Base-by-base conservation (phyloP, 2,888 invertebrate species). In the Tetranychus piercei region DNA sequence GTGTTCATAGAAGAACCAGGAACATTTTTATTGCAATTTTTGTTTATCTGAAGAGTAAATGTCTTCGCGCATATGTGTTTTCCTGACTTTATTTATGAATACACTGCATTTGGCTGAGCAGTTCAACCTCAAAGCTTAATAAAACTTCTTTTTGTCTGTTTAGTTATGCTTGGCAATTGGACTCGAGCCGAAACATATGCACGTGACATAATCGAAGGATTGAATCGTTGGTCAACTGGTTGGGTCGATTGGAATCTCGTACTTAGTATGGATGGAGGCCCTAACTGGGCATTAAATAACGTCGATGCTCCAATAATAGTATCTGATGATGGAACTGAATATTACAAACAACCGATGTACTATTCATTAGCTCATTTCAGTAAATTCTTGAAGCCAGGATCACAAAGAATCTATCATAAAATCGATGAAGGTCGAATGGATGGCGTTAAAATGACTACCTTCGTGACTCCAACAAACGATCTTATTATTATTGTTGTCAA, bases 131-230 rank as follows among this genome's bases (percentile, higher is more conserved):
- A 34, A 34, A 34, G 34, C 34, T 34, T 4, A 34, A 34, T 4
- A 34, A 34, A 34, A 34, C 34, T 34, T 34, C 4, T 34, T 34
- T 4, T 34, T 5, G 34, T 34, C 5, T 34, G 34, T 34, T 34
- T 23, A 69, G 69, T 69, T 20, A 23, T 22, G 5, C 34, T 69
- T 20, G 69, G 69, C 8, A 69, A 69, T 22, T 93, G 92, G 92
- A 78, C 82, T 1, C 84, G 91, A 77, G 92, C 86, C 0, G 87
- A 88, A 78, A 80, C 80, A 67, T 90, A 91, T 80, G 85, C 88
- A 0, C 5, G 20, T 6, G 73, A 73, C 22, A 73, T 73, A 43
- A 76, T 80, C 67, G 76, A 84, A 81, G 84, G 84, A 78, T 78
- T 86, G 74, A 83, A 84, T 77, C 82, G 85, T 79, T 84, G 83